These are phyloP conservation scores for Tenodera sinensis DNA, from an alignment of 2,888 invertebrate species.

Conservation along the genomic window DNA sequence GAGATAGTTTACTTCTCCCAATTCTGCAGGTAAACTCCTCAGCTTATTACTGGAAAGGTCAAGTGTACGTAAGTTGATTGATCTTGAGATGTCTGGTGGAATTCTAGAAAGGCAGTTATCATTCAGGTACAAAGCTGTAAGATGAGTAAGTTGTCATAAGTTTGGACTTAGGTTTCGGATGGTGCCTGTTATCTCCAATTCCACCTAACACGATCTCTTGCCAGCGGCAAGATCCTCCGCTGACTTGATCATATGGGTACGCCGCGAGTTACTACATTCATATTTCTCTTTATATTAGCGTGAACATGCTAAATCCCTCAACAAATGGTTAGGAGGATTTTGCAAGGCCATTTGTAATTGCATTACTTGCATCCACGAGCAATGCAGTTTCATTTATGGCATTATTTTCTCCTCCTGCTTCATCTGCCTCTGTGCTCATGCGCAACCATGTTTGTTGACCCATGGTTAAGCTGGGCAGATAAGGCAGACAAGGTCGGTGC, in stretches of 20 bases:
- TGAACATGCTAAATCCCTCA: conserved; percentile 50
- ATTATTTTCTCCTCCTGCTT: no score
- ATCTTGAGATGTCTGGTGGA: conserved; percentile 84
- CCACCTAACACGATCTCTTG: conserved; percentile 89
- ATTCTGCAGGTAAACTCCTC: conserved; percentile 88
- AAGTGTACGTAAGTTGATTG: conserved; percentile 79
- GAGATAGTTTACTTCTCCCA: conserved; percentile 93
- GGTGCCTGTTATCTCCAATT: conserved; percentile 88
- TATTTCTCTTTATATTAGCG: conserved; percentile 32
- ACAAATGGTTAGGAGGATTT: no score
- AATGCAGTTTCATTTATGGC: no score
- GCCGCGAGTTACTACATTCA: conserved; percentile 62
- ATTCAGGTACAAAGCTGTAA: conserved; percentile 93
- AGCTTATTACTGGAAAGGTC: conserved; percentile 95
- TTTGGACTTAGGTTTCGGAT: conserved; percentile 90
- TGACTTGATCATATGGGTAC: conserved; percentile 88
- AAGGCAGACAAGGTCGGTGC: no score
- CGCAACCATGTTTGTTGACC: no score
- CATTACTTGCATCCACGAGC: no score
- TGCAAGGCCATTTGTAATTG: no score
- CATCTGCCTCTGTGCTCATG: no score
- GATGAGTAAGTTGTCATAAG: conserved; percentile 85
- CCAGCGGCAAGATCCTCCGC: conserved; percentile 89
- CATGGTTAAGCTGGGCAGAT: no score
- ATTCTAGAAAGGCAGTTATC: conserved; percentile 90